Conservation (phyloP, 2,888 invertebrate species). For the Dryobotodes eremita region DNA sequence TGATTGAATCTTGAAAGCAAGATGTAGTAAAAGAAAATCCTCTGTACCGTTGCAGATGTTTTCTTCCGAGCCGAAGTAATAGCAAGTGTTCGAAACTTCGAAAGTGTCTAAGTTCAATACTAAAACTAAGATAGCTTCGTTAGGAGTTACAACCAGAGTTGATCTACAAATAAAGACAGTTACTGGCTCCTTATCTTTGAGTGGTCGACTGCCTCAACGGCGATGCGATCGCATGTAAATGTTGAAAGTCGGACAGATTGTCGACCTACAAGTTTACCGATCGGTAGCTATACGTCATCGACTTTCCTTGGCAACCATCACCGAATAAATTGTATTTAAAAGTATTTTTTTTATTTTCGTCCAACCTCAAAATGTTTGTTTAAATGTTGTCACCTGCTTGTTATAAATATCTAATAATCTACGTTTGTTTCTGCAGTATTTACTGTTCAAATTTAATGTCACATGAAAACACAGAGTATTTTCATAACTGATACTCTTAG, state of each 20-base stretch:
- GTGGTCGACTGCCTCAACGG: slow-evolving; percentile 48
- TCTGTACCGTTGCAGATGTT: neutral
- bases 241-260: slow-evolving; percentile 67
- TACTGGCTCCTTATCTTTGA: slow-evolving; percentile 61
- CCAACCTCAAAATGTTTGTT: slow-evolving; percentile 58
- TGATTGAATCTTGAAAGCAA: neutral
- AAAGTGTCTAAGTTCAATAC: slow-evolving; percentile 47
- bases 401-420: slow-evolving; percentile 57
- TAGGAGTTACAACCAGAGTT: slow-evolving; percentile 38
- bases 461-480: neutral
- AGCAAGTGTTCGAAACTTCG: slow-evolving; percentile 49
- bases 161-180: slow-evolving; percentile 58
- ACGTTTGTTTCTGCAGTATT: slow-evolving; percentile 15
- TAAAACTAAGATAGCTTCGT: slow-evolving; percentile 55
- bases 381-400: slow-evolving; percentile 31
- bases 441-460: neutral
- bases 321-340: slow-evolving; percentile 62
- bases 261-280: slow-evolving; percentile 69
- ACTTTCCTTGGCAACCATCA: slow-evolving; percentile 66
- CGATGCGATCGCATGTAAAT: slow-evolving; percentile 65
- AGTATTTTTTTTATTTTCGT: slow-evolving; percentile 62
- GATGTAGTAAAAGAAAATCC: slow-evolving; percentile 9
- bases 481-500: neutral
- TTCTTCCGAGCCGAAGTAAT: slow-evolving; percentile 18
- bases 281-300: slow-evolving; percentile 65